Base-by-base conservation (phyloP, 2,888 invertebrate genomes). In the Melangyna quadrimaculata region DNA sequence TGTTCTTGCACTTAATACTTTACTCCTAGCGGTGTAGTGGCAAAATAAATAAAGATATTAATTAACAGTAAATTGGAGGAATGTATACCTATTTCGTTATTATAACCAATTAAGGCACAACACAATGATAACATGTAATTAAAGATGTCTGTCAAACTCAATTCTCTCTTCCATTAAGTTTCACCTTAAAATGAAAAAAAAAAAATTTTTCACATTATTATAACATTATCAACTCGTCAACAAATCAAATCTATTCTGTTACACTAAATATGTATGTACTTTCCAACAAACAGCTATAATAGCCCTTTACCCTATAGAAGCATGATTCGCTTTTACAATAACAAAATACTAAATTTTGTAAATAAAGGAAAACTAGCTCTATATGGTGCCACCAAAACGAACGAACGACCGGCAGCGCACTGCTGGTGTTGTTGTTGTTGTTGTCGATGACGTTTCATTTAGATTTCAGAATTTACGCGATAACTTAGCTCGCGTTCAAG, bases 401-500 rank as follows among this genome's bases (percentile, higher is more conserved):
- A 0, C 24, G 40, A 2, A 3, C 48, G n/a, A 22, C 27, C 51
- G 24, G 24, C 24, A 7, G 24, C 24, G 2, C 4, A 51, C 5
- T 24, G 3, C 40, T 4, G 6, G 6, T 27, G 27, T n/a, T n/a
- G 40, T 40, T 32, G n/a, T n/a, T 32, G 57, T 57, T 57, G 37
- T 35, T 45, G 65, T 22, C 45, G 74, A 75, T 72, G 83, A 79
- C 75, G 80, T 80, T 61, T 72, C 67, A 59, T 65, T 45, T 10
- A 40, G 45, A 51, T 14, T 51, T 61, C 17, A 40, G 45, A 51
- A 12, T 51, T 61, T 17, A 61, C 67, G 72, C 75, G 84, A 77
- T 80, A 71, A 78, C 69, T 83, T 78, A 80, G 84, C 72, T 69
- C 61, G 59, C 72, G 63, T 72, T 59, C 75, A 43, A 70, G 61